Evolutionary conservation across 2,888 invertebrate genomes (phyloP).

Genomic region (Electrophaes corylata): DNA sequence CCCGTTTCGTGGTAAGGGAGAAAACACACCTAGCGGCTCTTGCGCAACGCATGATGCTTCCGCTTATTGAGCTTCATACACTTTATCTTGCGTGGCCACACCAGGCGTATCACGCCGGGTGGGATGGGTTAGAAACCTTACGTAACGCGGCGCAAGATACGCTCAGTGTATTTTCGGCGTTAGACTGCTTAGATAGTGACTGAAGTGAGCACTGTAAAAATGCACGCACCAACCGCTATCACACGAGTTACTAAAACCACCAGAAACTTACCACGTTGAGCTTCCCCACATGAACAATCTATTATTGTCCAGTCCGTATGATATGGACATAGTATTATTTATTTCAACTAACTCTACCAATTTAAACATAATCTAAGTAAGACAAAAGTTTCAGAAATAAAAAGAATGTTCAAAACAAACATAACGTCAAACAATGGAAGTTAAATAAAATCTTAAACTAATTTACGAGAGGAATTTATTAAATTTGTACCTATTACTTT

Average conservation of each 20-base stretch:
- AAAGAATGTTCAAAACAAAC: constrained; percentile 25
- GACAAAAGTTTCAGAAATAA: constrained; percentile 14
- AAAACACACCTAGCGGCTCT: too few relatives aligned
- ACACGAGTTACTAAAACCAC: not conserved
- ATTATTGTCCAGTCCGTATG: not conserved
- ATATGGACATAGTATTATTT: constrained; percentile 4
- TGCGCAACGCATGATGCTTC: too few relatives aligned
- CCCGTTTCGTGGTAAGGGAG: not conserved
- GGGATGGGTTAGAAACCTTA: too few relatives aligned
- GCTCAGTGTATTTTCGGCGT: too few relatives aligned
- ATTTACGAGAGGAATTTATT: constrained; percentile 66
- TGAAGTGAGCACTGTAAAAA: not conserved
- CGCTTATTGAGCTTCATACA: too few relatives aligned
- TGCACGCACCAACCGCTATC: not conserved
- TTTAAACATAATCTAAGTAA: constrained; percentile 4
- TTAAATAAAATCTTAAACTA: constrained; percentile 66
- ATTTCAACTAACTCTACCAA: constrained; percentile 6
- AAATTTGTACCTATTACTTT: constrained; percentile 79
- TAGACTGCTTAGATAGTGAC: not conserved
- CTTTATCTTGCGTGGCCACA: too few relatives aligned
- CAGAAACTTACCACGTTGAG: not conserved
- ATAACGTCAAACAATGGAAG: constrained; percentile 38
- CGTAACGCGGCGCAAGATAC: too few relatives aligned
- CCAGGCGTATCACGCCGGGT: too few relatives aligned
- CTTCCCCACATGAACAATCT: not conserved